A percentile compares a stretch with the other conserved stretches of the same genome.
Evolutionary conservation across 2,888 invertebrate genomes (phyloP).

Genomic region (Hirtodrosophila trivittata): DNA sequence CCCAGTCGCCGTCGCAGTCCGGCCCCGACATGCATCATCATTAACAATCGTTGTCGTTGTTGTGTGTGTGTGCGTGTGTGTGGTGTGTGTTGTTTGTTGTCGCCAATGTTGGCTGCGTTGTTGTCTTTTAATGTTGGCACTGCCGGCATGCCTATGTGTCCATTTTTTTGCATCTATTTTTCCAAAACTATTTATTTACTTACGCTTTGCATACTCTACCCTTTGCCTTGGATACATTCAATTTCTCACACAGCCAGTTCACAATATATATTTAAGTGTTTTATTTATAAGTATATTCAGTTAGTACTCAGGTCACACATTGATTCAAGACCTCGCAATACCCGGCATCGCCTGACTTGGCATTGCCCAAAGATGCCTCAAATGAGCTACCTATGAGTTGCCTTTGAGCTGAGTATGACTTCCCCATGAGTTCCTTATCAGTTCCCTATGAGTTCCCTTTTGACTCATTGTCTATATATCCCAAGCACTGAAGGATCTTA

Average conservation of each 20-base stretch:
- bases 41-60: constrained; percentile 32
- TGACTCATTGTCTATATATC: too few relatives aligned
- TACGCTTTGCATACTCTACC: constrained; percentile 9
- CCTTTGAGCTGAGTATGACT: too few relatives aligned
- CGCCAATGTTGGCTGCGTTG: constrained; percentile 32
- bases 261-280: not conserved
- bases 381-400: too few relatives aligned
- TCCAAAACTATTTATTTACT: constrained; percentile 48
- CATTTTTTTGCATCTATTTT: constrained; percentile 42
- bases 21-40: constrained; percentile 48
- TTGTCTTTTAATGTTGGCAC: constrained; percentile 44
- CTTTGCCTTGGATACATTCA: not conserved
- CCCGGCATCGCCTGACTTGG: too few relatives aligned
- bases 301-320: too few relatives aligned
- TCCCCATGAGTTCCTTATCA: too few relatives aligned
- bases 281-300: too few relatives aligned
- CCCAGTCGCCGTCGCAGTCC: constrained; percentile 16
- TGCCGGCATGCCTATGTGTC: constrained; percentile 52
- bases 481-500: too few relatives aligned
- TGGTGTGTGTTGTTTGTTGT: constrained; percentile 26
- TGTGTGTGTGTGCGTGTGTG: constrained; percentile 6
- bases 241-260: too few relatives aligned
- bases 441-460: too few relatives aligned
- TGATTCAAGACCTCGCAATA: too few relatives aligned
- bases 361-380: too few relatives aligned